phyloP scores from a whole-genome alignment of 2,888 invertebrate species.

The Hypomecis punctinalis region DNA sequence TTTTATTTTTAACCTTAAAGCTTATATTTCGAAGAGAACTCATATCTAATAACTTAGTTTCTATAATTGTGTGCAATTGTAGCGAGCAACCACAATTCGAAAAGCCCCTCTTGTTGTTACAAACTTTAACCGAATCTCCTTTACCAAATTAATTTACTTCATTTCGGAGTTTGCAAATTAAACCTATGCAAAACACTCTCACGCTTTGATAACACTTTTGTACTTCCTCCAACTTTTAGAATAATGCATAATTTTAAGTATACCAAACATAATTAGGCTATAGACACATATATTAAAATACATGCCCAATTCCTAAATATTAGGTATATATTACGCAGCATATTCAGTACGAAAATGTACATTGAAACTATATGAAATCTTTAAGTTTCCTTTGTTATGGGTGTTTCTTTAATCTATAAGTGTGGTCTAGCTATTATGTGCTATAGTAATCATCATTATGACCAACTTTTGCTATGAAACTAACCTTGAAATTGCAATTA shows the following conservation, averaged over 20 bases:
- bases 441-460: no score
- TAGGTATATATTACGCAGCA: no score
- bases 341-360: no score
- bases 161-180: constrained; percentile 21
- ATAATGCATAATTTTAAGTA: constrained; percentile 3
- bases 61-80: constrained; percentile 9
- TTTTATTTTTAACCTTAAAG: no score
- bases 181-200: constrained; percentile 12
- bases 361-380: no score
- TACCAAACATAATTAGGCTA: background rate
- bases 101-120: constrained; percentile 22
- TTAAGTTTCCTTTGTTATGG: no score
- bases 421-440: no score
- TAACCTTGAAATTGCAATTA: no score
- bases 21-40: background rate
- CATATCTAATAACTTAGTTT: constrained; percentile 8
- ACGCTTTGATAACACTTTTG: background rate
- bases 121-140: constrained; percentile 24
- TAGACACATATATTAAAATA: background rate
- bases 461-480: no score
- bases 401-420: no score
- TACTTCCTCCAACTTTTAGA: background rate
- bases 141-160: constrained; percentile 26
- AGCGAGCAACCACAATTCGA: constrained; percentile 19
- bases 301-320: background rate